These are phyloP conservation scores for Rhimphoctona megacephalus DNA, from an alignment of 2,888 invertebrate species.

Conservation along the genomic window DNA sequence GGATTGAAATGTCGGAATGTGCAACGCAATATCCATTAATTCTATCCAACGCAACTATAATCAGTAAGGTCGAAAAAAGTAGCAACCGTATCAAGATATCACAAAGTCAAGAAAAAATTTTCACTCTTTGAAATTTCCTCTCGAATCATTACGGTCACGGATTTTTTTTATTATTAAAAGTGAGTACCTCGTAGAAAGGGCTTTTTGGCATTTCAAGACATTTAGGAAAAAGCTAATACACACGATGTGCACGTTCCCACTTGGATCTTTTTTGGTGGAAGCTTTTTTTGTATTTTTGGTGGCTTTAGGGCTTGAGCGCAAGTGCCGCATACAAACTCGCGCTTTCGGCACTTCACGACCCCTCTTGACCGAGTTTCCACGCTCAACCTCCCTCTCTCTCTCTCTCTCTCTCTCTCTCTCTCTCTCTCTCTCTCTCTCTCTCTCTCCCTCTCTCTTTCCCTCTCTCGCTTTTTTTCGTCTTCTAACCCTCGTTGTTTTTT, in stretches of 20 bases:
- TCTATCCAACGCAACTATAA: neutral
- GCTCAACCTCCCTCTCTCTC: neutral
- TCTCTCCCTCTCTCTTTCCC: neutral
- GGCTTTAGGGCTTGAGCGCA: neutral
- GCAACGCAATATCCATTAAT: neutral
- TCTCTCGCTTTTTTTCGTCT: neutral
- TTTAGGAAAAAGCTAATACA: neutral
- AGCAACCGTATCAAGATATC: neutral
- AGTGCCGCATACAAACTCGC: conserved; percentile 32
- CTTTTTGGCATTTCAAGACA: neutral
- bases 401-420: no score
- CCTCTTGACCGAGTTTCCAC: conserved; percentile 33
- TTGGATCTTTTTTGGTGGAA: neutral
- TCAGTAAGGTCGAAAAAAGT: neutral
- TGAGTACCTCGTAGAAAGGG: neutral
- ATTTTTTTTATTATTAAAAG: neutral
- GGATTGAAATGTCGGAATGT: conserved; percentile 11
- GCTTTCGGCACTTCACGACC: conserved; percentile 3
- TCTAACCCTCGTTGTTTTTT: neutral
- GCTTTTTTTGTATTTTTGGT: conserved; percentile 9
- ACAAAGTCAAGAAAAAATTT: neutral
- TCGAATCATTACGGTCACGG: neutral
- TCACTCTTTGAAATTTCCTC: neutral
- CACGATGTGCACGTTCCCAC: conserved; percentile 1
- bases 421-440: neutral